Evolutionary conservation across 2,113 vertebrate species (phyloP).

Genomic region (Pedionomus torquatus): DNA sequence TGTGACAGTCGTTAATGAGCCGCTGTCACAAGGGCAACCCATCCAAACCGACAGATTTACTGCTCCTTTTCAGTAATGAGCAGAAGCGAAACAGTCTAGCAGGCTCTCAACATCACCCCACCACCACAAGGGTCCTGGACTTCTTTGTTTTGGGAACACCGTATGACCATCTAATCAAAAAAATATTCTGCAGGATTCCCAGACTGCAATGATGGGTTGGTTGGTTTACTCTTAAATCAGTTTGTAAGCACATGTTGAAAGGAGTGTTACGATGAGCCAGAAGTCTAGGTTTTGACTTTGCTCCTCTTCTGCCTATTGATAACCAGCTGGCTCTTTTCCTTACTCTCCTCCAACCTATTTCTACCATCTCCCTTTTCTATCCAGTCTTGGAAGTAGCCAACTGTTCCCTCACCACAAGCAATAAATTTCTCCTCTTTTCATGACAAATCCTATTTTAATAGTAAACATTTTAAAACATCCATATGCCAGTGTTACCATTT

Average conservation of each 20-base stretch:
- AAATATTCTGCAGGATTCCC: not conserved
- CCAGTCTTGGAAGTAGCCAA: not conserved
- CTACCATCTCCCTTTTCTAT: not conserved
- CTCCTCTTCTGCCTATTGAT: not conserved
- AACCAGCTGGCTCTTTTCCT: not conserved
- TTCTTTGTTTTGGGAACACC: not conserved
- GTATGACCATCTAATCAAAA: not conserved
- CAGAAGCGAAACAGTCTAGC: not conserved
- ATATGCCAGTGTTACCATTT: not conserved
- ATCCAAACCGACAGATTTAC: not conserved
- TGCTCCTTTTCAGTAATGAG: not conserved
- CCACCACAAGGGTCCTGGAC: not conserved
- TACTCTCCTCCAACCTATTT: not conserved
- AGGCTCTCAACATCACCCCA: fast-evolving
- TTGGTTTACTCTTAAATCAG: not conserved
- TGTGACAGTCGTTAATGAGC: not conserved
- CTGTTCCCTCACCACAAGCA: not conserved
- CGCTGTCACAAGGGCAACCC: not conserved
- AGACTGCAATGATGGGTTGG: not conserved
- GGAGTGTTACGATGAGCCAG: not conserved
- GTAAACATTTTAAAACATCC: not conserved
- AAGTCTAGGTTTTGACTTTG: not conserved
- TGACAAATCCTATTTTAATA: not conserved
- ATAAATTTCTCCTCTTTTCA: not conserved
- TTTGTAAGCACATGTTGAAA: not conserved